Evolutionary conservation across 2,113 vertebrate species (phyloP).

Genomic region (Acrocephalus kingi): DNA sequence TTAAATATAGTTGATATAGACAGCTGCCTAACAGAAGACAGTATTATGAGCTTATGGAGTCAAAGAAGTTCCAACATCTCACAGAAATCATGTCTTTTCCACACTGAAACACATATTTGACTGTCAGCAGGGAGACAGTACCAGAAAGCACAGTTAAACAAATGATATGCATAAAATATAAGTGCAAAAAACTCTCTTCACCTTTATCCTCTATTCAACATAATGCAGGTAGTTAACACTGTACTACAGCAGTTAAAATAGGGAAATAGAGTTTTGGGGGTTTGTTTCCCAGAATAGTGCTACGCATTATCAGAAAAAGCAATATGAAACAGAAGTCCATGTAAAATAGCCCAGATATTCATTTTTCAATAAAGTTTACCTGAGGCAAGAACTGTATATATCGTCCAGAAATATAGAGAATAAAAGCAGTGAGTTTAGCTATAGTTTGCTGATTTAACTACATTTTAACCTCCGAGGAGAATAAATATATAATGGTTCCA

Average conservation of each 20-base stretch:
- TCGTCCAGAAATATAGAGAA: neutral
- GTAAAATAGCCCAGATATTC: neutral
- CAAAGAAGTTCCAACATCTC: neutral
- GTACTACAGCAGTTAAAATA: neutral
- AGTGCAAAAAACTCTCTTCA: neutral
- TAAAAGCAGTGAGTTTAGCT: neutral
- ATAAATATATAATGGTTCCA: neutral
- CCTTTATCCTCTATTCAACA: neutral
- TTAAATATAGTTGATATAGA: neutral
- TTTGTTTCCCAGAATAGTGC: neutral
- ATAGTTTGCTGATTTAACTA: neutral
- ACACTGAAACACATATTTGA: neutral
- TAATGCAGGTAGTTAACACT: neutral
- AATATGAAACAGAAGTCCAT: neutral
- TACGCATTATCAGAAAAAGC: neutral
- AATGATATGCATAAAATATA: neutral
- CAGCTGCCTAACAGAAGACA: neutral
- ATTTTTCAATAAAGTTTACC: neutral
- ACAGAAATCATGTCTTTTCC: neutral
- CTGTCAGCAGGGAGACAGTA: neutral
- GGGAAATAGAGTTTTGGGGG: neutral
- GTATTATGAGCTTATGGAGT: neutral
- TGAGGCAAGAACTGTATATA: neutral
- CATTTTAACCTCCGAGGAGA: neutral
- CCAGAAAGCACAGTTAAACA: neutral